Conservation (phyloP, 2,113 vertebrate genomes). For the Climacteris rufus region DNA sequence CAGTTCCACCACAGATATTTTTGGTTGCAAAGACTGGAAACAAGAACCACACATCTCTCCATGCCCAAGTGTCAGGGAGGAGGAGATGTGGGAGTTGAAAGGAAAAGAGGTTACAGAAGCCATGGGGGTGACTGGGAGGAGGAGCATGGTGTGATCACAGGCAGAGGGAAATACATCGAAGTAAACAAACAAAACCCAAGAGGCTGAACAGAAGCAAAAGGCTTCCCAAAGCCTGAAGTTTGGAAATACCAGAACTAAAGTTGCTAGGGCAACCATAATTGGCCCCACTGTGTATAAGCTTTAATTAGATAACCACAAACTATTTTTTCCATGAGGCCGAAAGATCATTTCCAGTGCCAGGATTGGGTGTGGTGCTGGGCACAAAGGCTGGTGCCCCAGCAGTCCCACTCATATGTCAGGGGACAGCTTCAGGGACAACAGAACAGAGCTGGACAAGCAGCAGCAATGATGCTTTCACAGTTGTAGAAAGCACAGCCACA, state of each 20-base stretch:
- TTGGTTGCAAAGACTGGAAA: background rate
- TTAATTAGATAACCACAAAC: slow-evolving; percentile 26
- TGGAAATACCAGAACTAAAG: background rate
- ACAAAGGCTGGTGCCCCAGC: background rate
- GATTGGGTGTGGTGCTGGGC: background rate
- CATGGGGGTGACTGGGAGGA: background rate
- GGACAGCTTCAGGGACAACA: background rate
- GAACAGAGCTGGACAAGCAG: background rate
- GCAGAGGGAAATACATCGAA: background rate
- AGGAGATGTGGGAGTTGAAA: background rate
- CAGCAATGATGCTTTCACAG: background rate
- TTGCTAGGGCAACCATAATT: background rate
- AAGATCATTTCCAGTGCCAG: background rate
- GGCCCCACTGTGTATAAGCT: background rate
- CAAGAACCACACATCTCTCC: background rate
- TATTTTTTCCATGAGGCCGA: background rate
- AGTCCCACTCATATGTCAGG: fast-evolving
- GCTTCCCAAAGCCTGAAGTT: background rate
- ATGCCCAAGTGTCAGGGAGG: background rate
- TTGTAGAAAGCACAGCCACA: background rate
- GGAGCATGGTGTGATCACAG: background rate
- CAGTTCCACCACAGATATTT: background rate
- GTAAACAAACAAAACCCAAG: background rate
- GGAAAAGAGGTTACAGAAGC: background rate
- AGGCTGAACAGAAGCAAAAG: background rate